These are phyloP conservation scores for Camponotus fellah DNA, from an alignment of 2,888 invertebrate species.

Conservation along the genomic window DNA sequence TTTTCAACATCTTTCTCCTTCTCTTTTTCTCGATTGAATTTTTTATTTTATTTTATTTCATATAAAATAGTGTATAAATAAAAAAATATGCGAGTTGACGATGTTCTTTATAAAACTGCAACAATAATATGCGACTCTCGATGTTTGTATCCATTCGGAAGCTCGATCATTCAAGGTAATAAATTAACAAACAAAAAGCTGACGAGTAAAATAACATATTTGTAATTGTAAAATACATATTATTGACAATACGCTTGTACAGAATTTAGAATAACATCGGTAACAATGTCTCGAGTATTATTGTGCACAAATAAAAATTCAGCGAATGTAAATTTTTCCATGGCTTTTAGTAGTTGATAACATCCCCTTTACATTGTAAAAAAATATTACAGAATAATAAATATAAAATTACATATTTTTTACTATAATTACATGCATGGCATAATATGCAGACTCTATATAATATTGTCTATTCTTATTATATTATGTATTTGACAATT, in stretches of 20 bases:
- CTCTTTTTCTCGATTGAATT: not conserved
- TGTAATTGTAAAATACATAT: constrained; percentile 18
- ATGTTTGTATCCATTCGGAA: not conserved
- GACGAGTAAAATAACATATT: not conserved
- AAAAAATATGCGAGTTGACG: not conserved
- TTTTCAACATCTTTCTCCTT: constrained; percentile 1
- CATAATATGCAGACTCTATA: not conserved
- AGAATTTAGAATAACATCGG: constrained; percentile 11
- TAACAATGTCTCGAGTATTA: not conserved
- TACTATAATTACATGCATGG: not conserved
- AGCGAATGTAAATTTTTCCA: constrained; percentile 10
- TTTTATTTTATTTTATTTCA: not conserved
- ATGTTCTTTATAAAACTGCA: not conserved
- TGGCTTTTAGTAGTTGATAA: not conserved
- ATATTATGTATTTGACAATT: not conserved
- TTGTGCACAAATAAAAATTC: not conserved
- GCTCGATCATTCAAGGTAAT: not conserved
- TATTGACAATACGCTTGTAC: not conserved
- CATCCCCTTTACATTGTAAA: not conserved
- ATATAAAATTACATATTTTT: not conserved
- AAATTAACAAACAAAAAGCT: not conserved
- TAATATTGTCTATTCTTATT: not conserved
- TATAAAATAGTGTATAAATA: not conserved
- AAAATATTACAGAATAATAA: not conserved
- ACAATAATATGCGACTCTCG: not conserved